Conservation (phyloP, 2,113 vertebrate species). For the Nettapus auritus region DNA sequence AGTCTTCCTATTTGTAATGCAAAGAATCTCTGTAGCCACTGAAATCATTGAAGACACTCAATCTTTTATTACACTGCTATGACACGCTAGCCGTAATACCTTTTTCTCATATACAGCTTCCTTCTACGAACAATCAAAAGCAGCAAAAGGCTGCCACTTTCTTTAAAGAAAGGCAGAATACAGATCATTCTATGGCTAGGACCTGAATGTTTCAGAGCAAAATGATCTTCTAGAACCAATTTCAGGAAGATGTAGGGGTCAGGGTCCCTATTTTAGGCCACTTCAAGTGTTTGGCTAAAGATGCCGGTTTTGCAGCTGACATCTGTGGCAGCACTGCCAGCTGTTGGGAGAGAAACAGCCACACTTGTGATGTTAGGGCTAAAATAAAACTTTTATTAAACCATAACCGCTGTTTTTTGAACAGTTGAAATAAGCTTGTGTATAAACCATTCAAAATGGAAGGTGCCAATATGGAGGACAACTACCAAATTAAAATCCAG, state of each 20-base stretch:
- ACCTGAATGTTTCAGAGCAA: background rate
- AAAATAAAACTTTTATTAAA: background rate
- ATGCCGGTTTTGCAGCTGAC: background rate
- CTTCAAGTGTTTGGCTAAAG: background rate
- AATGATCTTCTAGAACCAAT: background rate
- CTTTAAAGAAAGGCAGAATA: background rate
- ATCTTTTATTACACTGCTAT: constrained; percentile 41
- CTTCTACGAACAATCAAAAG: constrained; percentile 42
- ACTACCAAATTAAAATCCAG: background rate
- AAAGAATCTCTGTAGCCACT: constrained; percentile 57
- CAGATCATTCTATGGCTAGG: background rate
- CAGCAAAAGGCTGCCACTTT: background rate
- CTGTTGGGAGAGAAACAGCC: background rate
- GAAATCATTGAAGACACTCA: constrained; percentile 59
- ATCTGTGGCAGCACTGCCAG: background rate
- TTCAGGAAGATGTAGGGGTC: background rate
- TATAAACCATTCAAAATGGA: background rate
- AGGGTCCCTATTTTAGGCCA: background rate
- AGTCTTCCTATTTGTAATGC: constrained; percentile 56
- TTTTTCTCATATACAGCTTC: constrained; percentile 5
- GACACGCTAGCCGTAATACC: background rate
- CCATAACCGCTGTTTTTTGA: background rate
- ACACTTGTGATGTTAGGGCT: rapidly evolving
- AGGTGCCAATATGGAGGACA: background rate
- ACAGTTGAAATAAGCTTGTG: background rate